Evolutionary conservation across 1,140 invertebrate genomes (phyloP).

Genomic region (Leptopilina clavipes): DNA sequence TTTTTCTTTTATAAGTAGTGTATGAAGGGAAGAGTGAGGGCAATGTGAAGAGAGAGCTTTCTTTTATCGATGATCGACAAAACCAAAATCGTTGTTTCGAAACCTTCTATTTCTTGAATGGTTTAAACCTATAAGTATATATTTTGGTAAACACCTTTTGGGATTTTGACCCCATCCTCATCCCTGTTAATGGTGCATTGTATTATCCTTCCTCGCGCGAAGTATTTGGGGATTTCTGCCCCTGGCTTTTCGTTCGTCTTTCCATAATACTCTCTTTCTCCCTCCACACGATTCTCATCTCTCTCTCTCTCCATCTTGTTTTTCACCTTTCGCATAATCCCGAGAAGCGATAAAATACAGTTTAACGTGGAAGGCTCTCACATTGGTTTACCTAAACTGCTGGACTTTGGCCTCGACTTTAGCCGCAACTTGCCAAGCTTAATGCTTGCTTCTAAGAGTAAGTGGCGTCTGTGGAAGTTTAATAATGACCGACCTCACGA

Average conservation of each 20-base stretch:
- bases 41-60: no score
- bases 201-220: neutral
- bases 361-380: conserved; percentile 28
- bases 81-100: neutral
- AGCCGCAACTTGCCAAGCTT: conserved; percentile 38
- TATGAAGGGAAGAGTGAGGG: no score
- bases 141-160: neutral
- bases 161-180: neutral
- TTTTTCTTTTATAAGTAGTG: no score
- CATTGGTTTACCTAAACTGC: conserved; percentile 33
- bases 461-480: conserved; percentile 32
- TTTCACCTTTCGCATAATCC: conserved; percentile 36
- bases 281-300: neutral
- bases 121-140: neutral
- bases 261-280: conserved; percentile 1
- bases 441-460: conserved; percentile 34
- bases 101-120: neutral
- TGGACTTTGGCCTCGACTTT: conserved; percentile 11
- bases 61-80: no score
- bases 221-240: conserved; percentile 38
- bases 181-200: conserved; percentile 10
- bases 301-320: neutral
- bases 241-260: conserved; percentile 21
- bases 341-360: conserved; percentile 8
- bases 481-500: conserved; percentile 11